These are phyloP conservation scores for Connochaetes taurinus DNA, from an alignment of 2,113 vertebrate genomes.

Conservation along the genomic window DNA sequence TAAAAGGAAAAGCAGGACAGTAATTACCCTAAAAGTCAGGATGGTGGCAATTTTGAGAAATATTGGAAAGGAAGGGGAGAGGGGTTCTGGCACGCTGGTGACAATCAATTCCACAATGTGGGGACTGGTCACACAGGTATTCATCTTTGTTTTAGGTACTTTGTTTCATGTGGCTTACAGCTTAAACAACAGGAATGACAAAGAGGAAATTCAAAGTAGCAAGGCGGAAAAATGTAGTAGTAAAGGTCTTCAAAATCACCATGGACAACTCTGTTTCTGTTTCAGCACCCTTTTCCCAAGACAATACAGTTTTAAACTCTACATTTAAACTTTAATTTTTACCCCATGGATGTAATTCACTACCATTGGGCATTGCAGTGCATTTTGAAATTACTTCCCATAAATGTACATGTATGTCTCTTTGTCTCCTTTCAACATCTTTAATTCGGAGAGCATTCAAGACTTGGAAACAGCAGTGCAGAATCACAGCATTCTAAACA, in stretches of 20 bases:
- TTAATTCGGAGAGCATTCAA: neutral
- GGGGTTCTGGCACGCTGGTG: neutral
- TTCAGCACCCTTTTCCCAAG: neutral
- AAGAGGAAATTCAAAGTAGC: neutral
- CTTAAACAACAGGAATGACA: neutral
- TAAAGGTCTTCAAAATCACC: neutral
- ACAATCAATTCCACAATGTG: neutral
- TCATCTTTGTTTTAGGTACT: neutral
- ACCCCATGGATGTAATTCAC: neutral
- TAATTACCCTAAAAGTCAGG: neutral
- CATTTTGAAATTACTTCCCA: neutral
- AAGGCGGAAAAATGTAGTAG: neutral
- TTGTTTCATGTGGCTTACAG: neutral
- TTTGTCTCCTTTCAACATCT: neutral
- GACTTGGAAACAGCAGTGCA: neutral
- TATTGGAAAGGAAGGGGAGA: neutral
- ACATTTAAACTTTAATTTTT: neutral
- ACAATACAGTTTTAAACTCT: neutral
- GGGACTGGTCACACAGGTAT: neutral
- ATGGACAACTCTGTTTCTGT: neutral
- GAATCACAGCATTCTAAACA: neutral
- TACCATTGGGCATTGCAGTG: neutral
- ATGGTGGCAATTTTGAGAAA: neutral
- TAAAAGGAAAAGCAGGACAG: neutral
- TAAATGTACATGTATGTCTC: neutral